Percentiles rank a stretch among this genome's conserved stretches.
phyloP scores from a whole-genome alignment of 2,888 invertebrate species.

The Drosophila recens region DNA sequence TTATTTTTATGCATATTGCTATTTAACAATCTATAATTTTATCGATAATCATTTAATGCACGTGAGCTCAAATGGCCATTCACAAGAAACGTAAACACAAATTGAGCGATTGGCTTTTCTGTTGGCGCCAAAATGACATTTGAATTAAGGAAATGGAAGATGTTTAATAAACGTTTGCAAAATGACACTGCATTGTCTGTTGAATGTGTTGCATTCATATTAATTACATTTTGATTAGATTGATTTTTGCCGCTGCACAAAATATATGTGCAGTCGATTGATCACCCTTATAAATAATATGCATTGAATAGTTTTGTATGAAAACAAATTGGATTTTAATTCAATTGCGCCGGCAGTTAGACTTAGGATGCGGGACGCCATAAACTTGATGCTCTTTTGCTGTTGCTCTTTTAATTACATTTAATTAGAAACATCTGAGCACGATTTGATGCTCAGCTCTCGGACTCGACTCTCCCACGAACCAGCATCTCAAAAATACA shows the following conservation, averaged over 20 bases:
- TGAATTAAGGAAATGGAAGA: conserved; percentile 7
- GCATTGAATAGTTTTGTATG: conserved; percentile 75
- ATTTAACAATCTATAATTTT: background rate
- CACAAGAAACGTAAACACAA: background rate
- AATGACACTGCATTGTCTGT: background rate
- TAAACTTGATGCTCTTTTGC: conserved; percentile 34
- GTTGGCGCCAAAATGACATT: conserved; percentile 35
- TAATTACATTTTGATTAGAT: conserved; percentile 59
- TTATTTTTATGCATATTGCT: no score
- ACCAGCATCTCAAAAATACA: conserved; percentile 22
- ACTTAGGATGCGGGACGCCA: conserved; percentile 46
- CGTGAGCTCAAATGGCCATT: background rate
- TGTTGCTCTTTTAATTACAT: conserved; percentile 56
- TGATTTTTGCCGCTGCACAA: conserved; percentile 57
- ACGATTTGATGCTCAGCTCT: conserved; percentile 8
- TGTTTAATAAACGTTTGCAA: conserved; percentile 3
- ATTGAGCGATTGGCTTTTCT: background rate
- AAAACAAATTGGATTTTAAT: conserved; percentile 75
- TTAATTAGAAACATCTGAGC: conserved; percentile 67
- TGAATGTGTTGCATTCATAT: conserved; percentile 36
- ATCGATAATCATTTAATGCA: background rate
- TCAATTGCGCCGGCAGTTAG: conserved; percentile 46
- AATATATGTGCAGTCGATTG: conserved; percentile 14
- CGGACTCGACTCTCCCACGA: conserved; percentile 5
- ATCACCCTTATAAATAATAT: conserved; percentile 42